A percentile compares a stretch with the other conserved stretches of the same genome.
Evolutionary conservation across 2,888 invertebrate genomes (phyloP).

Genomic region (Synergus gifuensis): DNA sequence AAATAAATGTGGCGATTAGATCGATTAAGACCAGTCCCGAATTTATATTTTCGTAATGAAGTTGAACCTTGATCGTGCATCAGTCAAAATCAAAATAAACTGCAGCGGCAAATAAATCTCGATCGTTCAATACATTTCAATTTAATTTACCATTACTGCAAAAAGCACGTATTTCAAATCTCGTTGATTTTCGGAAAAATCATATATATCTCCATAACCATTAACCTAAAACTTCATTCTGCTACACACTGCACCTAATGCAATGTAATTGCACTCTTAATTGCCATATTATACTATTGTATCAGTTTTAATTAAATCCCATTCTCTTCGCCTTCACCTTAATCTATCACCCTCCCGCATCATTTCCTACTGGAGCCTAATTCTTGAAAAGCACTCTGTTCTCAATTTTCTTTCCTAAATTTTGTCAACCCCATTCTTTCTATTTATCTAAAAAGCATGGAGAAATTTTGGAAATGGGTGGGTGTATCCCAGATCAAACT

Average conservation of each 20-base stretch:
- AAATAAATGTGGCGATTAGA: neutral
- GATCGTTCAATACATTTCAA: too few species aligned
- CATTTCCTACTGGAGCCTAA: too few species aligned
- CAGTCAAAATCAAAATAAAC: too few species aligned
- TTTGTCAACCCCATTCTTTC: too few species aligned
- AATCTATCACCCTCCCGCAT: too few species aligned
- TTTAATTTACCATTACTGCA: neutral
- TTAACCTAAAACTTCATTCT: neutral
- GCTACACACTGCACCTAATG: neutral
- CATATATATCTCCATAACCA: neutral
- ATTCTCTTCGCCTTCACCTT: too few species aligned
- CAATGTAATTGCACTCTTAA: neutral
- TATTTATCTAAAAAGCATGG: neutral
- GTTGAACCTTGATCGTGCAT: too few species aligned
- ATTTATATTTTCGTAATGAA: too few species aligned
- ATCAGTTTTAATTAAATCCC: neutral
- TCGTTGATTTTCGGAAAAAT: neutral
- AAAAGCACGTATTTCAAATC: neutral
- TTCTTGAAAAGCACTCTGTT: constrained; percentile 47
- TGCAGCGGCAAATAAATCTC: too few species aligned
- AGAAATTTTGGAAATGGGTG: neutral
- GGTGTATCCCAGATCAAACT: neutral
- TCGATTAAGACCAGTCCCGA: too few species aligned
- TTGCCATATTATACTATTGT: neutral
- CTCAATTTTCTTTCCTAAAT: constrained; percentile 40